Conservation (phyloP, 2,113 vertebrate species). For the Columba livia region DNA sequence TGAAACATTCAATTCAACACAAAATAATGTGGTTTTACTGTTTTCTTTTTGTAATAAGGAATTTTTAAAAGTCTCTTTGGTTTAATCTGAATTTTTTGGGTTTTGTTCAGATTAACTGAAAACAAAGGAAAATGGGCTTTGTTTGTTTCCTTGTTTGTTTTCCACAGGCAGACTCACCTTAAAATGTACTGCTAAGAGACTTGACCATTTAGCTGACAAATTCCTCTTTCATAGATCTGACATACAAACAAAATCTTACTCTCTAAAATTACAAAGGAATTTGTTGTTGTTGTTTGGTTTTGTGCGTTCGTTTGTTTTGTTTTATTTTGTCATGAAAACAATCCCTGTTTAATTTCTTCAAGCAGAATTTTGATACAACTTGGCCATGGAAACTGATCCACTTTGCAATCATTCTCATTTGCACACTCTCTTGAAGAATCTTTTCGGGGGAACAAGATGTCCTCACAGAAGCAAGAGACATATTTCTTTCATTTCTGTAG, state of each 20-base stretch:
- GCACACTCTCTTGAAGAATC: neutral
- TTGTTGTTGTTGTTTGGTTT: neutral
- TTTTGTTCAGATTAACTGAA: neutral
- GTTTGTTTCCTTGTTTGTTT: neutral
- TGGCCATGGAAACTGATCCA: neutral
- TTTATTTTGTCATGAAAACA: neutral
- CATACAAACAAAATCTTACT: neutral
- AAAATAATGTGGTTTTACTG: neutral
- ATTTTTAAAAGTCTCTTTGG: neutral
- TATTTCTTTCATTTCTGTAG: neutral
- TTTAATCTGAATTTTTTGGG: neutral
- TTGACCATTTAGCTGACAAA: neutral
- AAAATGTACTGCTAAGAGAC: neutral
- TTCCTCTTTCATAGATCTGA: neutral
- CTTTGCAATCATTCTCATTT: neutral
- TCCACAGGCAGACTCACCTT: neutral
- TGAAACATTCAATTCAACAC: neutral
- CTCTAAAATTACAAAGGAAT: neutral
- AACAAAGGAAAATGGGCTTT: neutral
- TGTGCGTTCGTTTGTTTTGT: too few species aligned
- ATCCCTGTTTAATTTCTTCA: neutral
- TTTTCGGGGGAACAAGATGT: neutral
- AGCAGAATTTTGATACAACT: neutral
- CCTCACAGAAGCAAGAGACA: neutral
- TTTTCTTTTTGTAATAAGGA: neutral